Base-by-base conservation (phyloP, 2,888 invertebrate genomes). In the Balanococcus diminutus region DNA sequence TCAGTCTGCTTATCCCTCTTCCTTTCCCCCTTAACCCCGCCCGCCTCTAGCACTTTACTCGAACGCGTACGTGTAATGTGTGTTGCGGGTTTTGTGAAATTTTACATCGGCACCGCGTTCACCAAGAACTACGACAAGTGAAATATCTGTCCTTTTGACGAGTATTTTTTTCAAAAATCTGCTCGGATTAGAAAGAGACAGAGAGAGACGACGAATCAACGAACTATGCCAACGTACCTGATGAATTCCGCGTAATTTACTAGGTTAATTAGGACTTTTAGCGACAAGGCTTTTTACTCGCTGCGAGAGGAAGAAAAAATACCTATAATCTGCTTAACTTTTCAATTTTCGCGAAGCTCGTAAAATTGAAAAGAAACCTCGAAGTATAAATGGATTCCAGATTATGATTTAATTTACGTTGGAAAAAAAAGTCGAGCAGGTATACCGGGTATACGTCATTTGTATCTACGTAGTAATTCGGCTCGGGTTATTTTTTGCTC, bases 291-390 rank as follows among this genome's bases (percentile, higher is more conserved):
- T 31, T 67, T 28, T 61, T 46, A n/a, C n/a, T 46, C n/a, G 46
- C 46, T 42, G 42, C 51, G 51, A 11, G 8, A 42, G 9, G 56
- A 2, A 31, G 3, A 16, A 67, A 67, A 67, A 25, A 22, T 11
- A 9, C 25, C 25, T 28, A 0, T 67, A 67, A 67, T 67, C 67
- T 56, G 56, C 67, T 67, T 67, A 67, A 67, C 67, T 67, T 67
- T 67, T 67, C 67, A 28, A 67, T 67, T 67, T 67, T 16, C 67
- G 8, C 67, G 28, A 16, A 67, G 22, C 56, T 56, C 56, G 56
- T 67, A 67, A 28, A 67, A 67, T 67, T 67, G 67, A 67, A 67
- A 67, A 2, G 67, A 67, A 67, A 67, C 67, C 67, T 67, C 67
- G 28, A 28, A 4, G 0, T 16, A 16, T 67, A 67, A 67, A 28